Conservation (phyloP, 1,140 invertebrate species). For the Cotesia chilonis region DNA sequence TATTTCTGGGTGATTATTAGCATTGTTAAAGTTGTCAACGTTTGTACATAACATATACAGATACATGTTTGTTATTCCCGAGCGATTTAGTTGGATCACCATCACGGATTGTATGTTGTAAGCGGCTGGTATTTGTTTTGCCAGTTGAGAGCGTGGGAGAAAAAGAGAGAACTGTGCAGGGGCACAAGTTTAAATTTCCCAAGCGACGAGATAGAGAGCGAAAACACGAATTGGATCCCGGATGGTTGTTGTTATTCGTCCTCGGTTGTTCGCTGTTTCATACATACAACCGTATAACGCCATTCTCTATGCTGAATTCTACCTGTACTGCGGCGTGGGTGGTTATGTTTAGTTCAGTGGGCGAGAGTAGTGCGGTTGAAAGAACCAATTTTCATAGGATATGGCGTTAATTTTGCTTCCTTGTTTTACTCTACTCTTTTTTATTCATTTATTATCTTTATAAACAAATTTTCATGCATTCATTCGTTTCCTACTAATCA, state of each 20-base stretch:
- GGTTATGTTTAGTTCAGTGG: conserved; percentile 2
- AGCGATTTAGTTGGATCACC: background rate
- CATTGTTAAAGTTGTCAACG: background rate
- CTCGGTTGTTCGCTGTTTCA: conserved; percentile 8
- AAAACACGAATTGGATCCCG: conserved; percentile 32
- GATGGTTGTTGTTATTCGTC: conserved; percentile 30
- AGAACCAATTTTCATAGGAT: conserved; percentile 23
- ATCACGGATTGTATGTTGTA: conserved; percentile 19
- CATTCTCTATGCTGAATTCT: background rate
- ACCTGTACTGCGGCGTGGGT: background rate
- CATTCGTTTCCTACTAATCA: background rate
- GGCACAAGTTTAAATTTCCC: conserved; percentile 36
- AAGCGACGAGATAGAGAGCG: conserved; percentile 30
- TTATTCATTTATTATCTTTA: background rate
- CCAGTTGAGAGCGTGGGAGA: conserved; percentile 10
- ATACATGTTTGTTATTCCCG: background rate
- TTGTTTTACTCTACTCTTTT: background rate
- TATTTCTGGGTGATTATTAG: too few relatives aligned
- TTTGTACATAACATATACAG: background rate
- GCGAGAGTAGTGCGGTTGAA: conserved; percentile 4
- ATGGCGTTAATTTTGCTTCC: conserved; percentile 5
- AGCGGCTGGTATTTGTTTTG: conserved; percentile 18
- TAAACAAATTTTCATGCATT: background rate
- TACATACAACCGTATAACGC: conserved; percentile 21
- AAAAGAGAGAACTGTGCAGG: background rate